Conservation (phyloP, 2,888 invertebrate genomes). For the Drosophila pseudotakahashii region DNA sequence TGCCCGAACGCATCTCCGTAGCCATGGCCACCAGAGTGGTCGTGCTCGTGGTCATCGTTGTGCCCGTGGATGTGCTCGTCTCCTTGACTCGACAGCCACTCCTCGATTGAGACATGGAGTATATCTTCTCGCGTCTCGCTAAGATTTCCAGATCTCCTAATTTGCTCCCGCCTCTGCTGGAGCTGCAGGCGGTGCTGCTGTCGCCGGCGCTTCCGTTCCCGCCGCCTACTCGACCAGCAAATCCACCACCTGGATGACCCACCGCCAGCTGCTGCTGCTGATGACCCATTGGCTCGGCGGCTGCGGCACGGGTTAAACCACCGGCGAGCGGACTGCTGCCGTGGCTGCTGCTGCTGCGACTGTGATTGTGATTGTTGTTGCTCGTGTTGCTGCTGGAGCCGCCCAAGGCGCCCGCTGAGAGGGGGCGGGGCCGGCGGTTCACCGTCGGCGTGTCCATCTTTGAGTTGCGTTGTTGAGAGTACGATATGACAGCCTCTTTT, state of each 20-base stretch:
- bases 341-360: slow-evolving; percentile 39
- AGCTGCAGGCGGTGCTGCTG: slow-evolving; percentile 81
- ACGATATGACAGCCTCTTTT: slow-evolving; percentile 85
- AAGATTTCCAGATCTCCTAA: slow-evolving; percentile 88
- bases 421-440: slow-evolving; percentile 83
- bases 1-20: slow-evolving; percentile 46
- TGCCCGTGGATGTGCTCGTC: slow-evolving; percentile 62
- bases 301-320: slow-evolving; percentile 81
- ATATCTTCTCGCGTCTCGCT: slow-evolving; percentile 86
- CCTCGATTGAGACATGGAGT: slow-evolving; percentile 85
- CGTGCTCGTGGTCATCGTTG: slow-evolving; percentile 28
- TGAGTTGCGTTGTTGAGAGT: slow-evolving; percentile 85
- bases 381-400: slow-evolving; percentile 60
- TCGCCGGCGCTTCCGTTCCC: slow-evolving; percentile 79
- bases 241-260: slow-evolving; percentile 89
- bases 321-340: slow-evolving; percentile 64
- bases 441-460: slow-evolving; percentile 85
- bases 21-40: slow-evolving; percentile 32
- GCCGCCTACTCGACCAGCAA: slow-evolving; percentile 85
- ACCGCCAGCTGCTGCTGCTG: slow-evolving; percentile 83
- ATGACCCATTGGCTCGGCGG: slow-evolving; percentile 30
- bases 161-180: slow-evolving; percentile 83
- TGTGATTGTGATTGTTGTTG: slow-evolving; percentile 43
- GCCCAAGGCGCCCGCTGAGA: slow-evolving; percentile 53
- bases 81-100: slow-evolving; percentile 84